phyloP scores from a whole-genome alignment of 2,113 vertebrate species.

The Tricholaema leucomelas region DNA sequence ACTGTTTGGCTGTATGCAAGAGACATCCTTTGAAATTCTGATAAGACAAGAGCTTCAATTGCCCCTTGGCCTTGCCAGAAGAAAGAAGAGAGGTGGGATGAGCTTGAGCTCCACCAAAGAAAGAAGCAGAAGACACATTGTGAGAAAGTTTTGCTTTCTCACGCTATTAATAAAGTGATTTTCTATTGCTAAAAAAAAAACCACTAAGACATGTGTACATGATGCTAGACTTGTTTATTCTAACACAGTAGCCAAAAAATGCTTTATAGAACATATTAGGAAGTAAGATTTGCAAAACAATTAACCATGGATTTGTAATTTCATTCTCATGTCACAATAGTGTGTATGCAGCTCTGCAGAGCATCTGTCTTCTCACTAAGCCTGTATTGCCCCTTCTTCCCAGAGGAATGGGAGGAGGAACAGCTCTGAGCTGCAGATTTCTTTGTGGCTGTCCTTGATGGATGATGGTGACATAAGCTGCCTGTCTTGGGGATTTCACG shows the following conservation, averaged over 20 bases:
- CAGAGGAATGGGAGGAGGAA: background rate
- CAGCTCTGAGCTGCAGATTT: constrained; percentile 20
- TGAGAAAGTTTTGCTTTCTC: background rate
- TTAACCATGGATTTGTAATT: background rate
- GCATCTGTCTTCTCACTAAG: background rate
- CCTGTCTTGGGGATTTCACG: constrained; percentile 27
- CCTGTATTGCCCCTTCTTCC: background rate
- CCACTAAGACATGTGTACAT: background rate
- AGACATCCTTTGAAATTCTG: accelerated
- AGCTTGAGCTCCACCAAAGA: background rate
- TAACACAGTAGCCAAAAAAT: background rate
- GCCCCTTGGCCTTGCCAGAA: background rate
- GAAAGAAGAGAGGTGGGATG: background rate
- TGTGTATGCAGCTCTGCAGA: background rate
- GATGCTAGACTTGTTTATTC: background rate
- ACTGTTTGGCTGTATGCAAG: no score
- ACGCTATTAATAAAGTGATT: background rate
- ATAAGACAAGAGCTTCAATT: background rate
- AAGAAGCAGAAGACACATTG: background rate
- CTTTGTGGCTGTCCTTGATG: constrained; percentile 41
- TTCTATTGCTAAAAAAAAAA: background rate
- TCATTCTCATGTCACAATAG: background rate
- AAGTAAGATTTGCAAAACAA: background rate
- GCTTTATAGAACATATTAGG: background rate
- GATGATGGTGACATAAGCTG: constrained; percentile 56